Evolutionary conservation across 2,888 invertebrate genomes (phyloP).

Genomic region (Ischnura elegans): DNA sequence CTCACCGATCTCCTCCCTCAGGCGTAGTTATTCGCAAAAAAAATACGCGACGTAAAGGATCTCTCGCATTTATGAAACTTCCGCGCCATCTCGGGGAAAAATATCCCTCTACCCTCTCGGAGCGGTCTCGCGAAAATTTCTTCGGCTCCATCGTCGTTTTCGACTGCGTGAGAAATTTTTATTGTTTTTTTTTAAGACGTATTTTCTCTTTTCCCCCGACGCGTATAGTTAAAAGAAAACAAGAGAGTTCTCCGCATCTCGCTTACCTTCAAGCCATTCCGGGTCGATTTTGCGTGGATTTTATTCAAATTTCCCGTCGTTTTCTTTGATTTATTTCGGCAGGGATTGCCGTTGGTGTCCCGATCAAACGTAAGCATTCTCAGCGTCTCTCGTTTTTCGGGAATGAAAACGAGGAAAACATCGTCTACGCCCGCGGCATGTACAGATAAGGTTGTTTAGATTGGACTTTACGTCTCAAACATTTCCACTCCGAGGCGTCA

Average conservation of each 20-base stretch:
- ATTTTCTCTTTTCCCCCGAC: background rate
- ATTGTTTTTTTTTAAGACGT: background rate
- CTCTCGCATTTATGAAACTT: background rate
- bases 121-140: background rate
- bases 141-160: background rate
- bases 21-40: slow-evolving; percentile 13
- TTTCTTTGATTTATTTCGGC: background rate
- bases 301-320: background rate
- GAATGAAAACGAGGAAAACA: background rate
- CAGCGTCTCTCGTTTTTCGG: background rate
- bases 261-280: background rate
- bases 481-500: background rate
- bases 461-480: background rate
- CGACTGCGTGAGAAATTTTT: background rate
- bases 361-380: background rate
- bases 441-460: background rate
- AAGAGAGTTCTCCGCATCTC: background rate
- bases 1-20: background rate
- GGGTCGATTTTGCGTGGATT: background rate
- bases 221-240: background rate
- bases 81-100: background rate
- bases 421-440: background rate
- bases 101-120: background rate
- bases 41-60: background rate
- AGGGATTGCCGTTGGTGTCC: background rate